Evolutionary conservation across 37 sponge, comb jelly and placozoan species (phyloP).

Genomic region (Cliona cf. orientalis): DNA sequence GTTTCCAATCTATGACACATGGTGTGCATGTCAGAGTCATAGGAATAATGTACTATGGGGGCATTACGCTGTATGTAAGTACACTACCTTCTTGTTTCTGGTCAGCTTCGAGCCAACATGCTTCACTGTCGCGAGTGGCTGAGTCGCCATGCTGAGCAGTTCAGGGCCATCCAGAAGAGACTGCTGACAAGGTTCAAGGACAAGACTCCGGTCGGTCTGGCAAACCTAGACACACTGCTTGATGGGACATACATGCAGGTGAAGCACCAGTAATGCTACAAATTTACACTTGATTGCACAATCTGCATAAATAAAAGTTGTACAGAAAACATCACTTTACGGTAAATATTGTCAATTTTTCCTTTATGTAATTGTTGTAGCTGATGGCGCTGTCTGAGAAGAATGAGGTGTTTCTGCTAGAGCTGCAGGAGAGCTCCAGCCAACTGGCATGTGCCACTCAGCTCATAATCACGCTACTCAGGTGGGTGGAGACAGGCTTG

Average conservation of each 20-base stretch:
- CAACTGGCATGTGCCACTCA: conserved; percentile 69
- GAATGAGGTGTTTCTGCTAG: conserved; percentile 49
- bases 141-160: conserved; percentile 84
- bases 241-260: conserved; percentile 94
- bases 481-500: conserved; percentile 10
- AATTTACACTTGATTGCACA: neutral
- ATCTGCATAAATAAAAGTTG: neutral
- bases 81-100: neutral
- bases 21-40: too few relatives aligned
- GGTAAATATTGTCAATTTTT: neutral
- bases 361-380: conserved; percentile 37
- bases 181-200: conserved; percentile 95
- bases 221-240: conserved; percentile 90
- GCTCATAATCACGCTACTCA: conserved; percentile 71
- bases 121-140: conserved; percentile 76
- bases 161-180: conserved; percentile 93
- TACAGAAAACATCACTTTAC: neutral
- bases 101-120: conserved; percentile 59
- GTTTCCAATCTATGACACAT: too few relatives aligned
- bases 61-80: neutral
- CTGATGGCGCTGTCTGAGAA: conserved; percentile 87
- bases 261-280: neutral
- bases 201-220: conserved; percentile 92
- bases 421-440: conserved; percentile 59
- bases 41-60: too few relatives aligned